These are phyloP conservation scores for Epinotia ramella DNA, from an alignment of 2,888 invertebrate genomes.

Conservation along the genomic window DNA sequence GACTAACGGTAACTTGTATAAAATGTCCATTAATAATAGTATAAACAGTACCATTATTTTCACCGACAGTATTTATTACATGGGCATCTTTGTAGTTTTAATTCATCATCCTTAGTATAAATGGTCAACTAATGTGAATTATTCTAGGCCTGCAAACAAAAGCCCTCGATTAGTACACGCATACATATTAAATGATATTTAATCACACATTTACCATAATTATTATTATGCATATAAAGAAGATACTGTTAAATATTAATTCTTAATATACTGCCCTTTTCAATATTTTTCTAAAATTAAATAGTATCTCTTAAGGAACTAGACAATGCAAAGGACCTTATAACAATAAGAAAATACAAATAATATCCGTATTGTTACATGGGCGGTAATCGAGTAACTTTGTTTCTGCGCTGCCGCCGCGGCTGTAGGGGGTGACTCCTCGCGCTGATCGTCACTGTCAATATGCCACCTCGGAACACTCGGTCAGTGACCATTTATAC, in stretches of 20 bases:
- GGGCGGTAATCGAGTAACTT: slow-evolving; percentile 30
- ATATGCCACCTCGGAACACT: background rate
- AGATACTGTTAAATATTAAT: slow-evolving; percentile 29
- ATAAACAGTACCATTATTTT: slow-evolving; percentile 80
- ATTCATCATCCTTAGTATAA: slow-evolving; percentile 73
- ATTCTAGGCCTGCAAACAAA: slow-evolving; percentile 76
- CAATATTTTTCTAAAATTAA: slow-evolving; percentile 30
- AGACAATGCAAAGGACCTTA: slow-evolving; percentile 17
- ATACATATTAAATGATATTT: slow-evolving; percentile 37
- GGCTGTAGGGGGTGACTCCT: slow-evolving; percentile 7
- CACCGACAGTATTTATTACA: slow-evolving; percentile 56
- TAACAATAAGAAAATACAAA: slow-evolving; percentile 21
- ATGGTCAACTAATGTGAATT: slow-evolving; percentile 74
- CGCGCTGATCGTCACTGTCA: background rate
- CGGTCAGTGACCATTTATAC: background rate
- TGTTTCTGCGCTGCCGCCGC: slow-evolving; percentile 18
- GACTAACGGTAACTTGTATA: slow-evolving; percentile 84
- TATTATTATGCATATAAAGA: slow-evolving; percentile 41
- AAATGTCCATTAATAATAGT: slow-evolving; percentile 80
- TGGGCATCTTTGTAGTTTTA: slow-evolving; percentile 73
- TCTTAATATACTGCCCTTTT: slow-evolving; percentile 29
- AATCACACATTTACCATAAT: slow-evolving; percentile 38
- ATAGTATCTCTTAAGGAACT: slow-evolving; percentile 29
- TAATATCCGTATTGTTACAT: slow-evolving; percentile 14
- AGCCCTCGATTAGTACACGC: slow-evolving; percentile 42